These are phyloP conservation scores for Dryobates pubescens DNA, from an alignment of 2,797 vertebrate species.

Conservation along the genomic window DNA sequence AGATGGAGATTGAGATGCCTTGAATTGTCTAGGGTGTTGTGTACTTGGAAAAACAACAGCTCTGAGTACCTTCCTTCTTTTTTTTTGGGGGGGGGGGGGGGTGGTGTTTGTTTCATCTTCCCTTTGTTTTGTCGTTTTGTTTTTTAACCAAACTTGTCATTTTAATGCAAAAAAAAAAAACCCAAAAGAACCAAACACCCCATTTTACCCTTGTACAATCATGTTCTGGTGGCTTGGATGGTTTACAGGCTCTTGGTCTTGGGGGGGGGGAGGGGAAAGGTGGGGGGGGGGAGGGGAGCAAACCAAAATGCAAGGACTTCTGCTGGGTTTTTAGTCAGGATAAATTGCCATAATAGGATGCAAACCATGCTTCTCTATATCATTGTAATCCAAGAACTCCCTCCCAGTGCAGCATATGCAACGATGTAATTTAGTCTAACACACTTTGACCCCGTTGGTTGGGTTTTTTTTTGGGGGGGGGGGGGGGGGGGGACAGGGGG, in stretches of 20 bases:
- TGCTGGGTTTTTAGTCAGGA: constrained; percentile 80
- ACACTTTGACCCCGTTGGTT: constrained; percentile 76
- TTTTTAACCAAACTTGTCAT: constrained; percentile 69
- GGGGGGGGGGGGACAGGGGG: no score
- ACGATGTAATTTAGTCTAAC: constrained; percentile 82
- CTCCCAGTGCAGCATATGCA: constrained; percentile 77
- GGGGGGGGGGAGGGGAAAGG: no score
- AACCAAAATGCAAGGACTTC: constrained; percentile 73
- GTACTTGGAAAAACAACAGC: constrained; percentile 86
- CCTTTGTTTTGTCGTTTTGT: constrained; percentile 20
- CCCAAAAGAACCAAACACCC: not conserved
- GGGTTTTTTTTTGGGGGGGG: no score
- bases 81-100: not conserved
- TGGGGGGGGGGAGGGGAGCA: no score
- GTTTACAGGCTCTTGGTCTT: constrained; percentile 78
- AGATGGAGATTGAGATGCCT: constrained; percentile 82
- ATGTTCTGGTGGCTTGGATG: constrained; percentile 87
- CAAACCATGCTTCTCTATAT: constrained; percentile 78
- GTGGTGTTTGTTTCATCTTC: not conserved
- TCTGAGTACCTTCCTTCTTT: constrained; percentile 80
- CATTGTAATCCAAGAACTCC: constrained; percentile 75
- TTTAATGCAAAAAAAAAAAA: constrained; percentile 81
- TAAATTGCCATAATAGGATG: constrained; percentile 83
- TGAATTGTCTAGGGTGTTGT: constrained; percentile 84
- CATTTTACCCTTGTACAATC: constrained; percentile 89